Base-by-base conservation (phyloP, 1,140 invertebrate species). In the Drosophila navojoa region DNA sequence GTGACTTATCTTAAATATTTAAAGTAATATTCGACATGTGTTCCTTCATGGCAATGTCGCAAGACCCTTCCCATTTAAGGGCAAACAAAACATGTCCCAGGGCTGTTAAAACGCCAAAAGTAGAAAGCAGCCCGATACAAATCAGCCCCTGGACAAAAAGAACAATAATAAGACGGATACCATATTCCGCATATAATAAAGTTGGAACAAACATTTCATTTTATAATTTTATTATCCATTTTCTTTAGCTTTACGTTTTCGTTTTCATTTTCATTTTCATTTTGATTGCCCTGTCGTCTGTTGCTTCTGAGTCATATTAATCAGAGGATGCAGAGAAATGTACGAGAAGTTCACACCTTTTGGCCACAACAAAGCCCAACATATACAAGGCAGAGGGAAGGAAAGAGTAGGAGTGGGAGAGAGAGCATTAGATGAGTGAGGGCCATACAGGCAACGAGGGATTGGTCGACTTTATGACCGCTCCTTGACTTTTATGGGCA, bases 201-300 rank as follows among this genome's bases (percentile, higher is more conserved):
- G 68, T 45, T 79, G 62, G 54, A 76, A 77, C 58, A 71, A 78
- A 86, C 79, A 89, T 89, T 79, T 79, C 54, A 74, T 87, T 82
- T 87, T 70, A 54, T 53, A 82, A 82, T 86, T 85, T 87, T 87
- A 87, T 87, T 82, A 79, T 86, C 35, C 77, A 79, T 79, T 79
- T 79, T 76, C 76, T 71, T 62, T 71, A 42, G 71, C 62, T 67
- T 52, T 53, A 58, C 66, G 71, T 71, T 76, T 70, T 42, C 57
- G 60, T 72, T 73, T 62, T 61, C 66, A 60, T 79, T 73, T 77
- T 67, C 66, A 74, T 72, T 73, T 59, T 61, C 67, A 58, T 79
- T 73, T 77, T 67, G 61, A 74, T 81, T 67, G 61, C 77, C 57
- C n/a, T 71, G 77, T 71, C 45, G 47, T 70, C 64, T 71, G 62